Evolutionary conservation across 1,140 invertebrate species (phyloP).

Genomic region (Zaprionus camerounensis): DNA sequence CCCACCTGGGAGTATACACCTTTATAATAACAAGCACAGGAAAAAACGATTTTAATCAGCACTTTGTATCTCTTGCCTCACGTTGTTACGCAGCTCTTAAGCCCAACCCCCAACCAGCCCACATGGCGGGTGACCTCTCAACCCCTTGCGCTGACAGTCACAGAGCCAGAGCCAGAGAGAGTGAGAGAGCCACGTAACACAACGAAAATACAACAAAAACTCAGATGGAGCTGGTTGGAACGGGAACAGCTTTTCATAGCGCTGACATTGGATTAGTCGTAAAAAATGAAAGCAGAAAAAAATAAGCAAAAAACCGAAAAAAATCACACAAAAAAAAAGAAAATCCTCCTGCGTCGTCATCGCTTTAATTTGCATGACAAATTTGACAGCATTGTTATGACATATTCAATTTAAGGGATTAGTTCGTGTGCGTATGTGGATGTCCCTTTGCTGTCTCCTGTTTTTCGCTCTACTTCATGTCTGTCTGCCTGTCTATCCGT

Average conservation of each 20-base stretch:
- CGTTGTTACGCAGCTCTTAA: conserved; percentile 50
- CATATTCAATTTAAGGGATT: conserved; percentile 83
- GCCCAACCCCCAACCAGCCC: conserved; percentile 19
- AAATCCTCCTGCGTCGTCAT: conserved; percentile 65
- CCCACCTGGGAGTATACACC: conserved; percentile 36
- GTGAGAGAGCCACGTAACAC: conserved; percentile 14
- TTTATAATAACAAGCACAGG: conserved; percentile 66
- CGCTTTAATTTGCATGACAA: conserved; percentile 82
- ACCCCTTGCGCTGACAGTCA: conserved; percentile 27
- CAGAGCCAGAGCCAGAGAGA: not conserved
- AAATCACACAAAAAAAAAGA: not conserved
- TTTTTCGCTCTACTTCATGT: not conserved
- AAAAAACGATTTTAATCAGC: conserved; percentile 77
- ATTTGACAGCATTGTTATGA: conserved; percentile 80
- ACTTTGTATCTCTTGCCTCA: conserved; percentile 77
- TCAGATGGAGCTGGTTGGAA: conserved; percentile 35
- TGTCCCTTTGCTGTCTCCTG: not conserved
- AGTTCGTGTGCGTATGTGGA: conserved; percentile 40
- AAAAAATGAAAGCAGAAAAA: conserved; percentile 57
- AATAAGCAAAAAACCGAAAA: conserved; percentile 39
- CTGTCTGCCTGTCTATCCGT: conserved; percentile 18
- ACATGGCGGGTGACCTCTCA: conserved; percentile 11
- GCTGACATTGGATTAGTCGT: conserved; percentile 79
- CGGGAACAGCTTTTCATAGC: conserved; percentile 68
- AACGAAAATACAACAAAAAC: conserved; percentile 34